Base-by-base conservation (phyloP, 2,797 vertebrate genomes). In the Acanthis flammea region DNA sequence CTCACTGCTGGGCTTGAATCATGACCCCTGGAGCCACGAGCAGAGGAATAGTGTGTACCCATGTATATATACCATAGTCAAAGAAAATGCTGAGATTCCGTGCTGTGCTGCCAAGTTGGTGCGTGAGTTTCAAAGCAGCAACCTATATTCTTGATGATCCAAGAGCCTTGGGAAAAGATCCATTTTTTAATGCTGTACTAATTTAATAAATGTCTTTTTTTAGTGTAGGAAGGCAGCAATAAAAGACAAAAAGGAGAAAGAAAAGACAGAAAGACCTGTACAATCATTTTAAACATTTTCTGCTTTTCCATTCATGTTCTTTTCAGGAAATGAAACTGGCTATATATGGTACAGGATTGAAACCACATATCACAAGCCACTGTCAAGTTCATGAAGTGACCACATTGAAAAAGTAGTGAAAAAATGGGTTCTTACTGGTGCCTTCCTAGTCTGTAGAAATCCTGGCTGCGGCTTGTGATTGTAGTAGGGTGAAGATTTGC, bases 401-500 rank as follows among this genome's bases (percentile, higher is more conserved):
- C 73, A 60, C 70, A 81, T 10, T 86, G 89, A 84, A 96, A 92
- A 79, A 88, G 25, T 12, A 66, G 82, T 78, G 73, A 90, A 91
- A 41, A 88, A 88, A 95, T 35, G 28, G 30, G 37, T 50, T 94
- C 70, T 88, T 90, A 83, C 42, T 73, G 41, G 62, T 1, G 6
- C 77, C 83, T 91, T 93, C 89, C 68, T 70, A 21, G 42, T 58
- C 62, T 1, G 1, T 88, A 88, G 71, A 76, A 90, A 88, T 92
- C 62, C 35, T 88, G 60, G 17, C 76, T 91, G 89, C 1, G 45
- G 70, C 94, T 88, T 86, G 37, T 71, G 70, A 57, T 94, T 92
- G 85, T 94, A 85, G 95, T 74, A 63, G 44, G n/a, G 85, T 86
- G 63, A 90, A 90, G 80, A 97, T 96, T 95, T 95, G 95, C 94